These are phyloP conservation scores for Diogma glabrata DNA, from an alignment of 2,888 invertebrate genomes.

Conservation along the genomic window DNA sequence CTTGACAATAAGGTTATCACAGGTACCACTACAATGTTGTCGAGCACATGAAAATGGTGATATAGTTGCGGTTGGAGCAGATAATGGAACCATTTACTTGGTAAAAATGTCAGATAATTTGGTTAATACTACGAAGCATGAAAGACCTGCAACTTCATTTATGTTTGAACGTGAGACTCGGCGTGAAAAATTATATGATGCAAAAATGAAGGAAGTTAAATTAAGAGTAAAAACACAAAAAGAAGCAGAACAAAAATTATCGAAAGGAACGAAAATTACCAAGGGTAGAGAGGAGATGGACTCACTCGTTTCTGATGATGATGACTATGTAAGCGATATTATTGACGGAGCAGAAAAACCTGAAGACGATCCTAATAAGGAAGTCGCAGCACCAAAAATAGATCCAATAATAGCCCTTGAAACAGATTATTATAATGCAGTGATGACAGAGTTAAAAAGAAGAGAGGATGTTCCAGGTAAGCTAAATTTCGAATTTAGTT, in stretches of 20 bases:
- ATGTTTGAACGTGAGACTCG: constrained; percentile 77
- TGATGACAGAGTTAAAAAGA: no score
- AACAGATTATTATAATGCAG: no score
- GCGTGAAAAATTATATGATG: constrained; percentile 82
- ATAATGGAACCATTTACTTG: constrained; percentile 55
- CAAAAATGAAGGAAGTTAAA: constrained; percentile 68
- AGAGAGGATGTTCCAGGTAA: no score
- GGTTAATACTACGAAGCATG: constrained; percentile 51
- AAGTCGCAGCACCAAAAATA: no score
- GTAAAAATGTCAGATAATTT: constrained; percentile 63
- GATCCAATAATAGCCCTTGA: no score
- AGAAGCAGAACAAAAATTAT: background rate
- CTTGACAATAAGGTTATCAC: constrained; percentile 57
- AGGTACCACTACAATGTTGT: constrained; percentile 53
- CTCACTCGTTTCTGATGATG: no score
- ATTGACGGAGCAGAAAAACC: background rate
- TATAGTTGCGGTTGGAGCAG: constrained; percentile 54
- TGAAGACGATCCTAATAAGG: no score
- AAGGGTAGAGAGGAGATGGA: background rate
- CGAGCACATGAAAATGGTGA: constrained; percentile 52
- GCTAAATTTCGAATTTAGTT: no score
- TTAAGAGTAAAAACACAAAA: constrained; percentile 37
- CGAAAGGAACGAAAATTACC: background rate
- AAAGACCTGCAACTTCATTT: constrained; percentile 59
- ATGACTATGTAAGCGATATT: no score